Evolutionary conservation across 1,140 invertebrate species (phyloP), one percentile per base, ranked within the genome.

Genomic region (Ips typographus): DNA sequence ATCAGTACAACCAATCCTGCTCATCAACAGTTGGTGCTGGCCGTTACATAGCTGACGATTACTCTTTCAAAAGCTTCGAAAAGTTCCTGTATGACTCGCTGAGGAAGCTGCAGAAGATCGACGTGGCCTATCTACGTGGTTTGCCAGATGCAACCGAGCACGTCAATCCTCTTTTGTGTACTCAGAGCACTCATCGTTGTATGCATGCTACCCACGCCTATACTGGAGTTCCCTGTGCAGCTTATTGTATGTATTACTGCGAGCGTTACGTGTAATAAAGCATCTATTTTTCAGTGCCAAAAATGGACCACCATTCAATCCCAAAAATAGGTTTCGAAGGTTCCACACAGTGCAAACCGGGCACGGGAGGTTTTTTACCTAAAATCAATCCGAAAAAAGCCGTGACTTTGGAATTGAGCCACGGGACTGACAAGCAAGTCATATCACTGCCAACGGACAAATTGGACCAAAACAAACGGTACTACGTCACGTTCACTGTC

Each of bases 201-300:
- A 90, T 92, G 77, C 94, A 96, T 77, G 92, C 93, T 2, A 90
- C 93, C 8, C 93, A 94, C 80, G 93, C 93, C 52, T 95, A 95
- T 79, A 95, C 93, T 3, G 93, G 93, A 22, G 86, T 94, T 51
- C 93, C 93, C 42, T 93, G 91, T 79, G 90, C 90, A 40, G 90
- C 90, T 53, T 92, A 92, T 80, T 87, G 91, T 93, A 85, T 90
- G 89, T 88, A 61, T 37, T 44, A 39, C 42, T 40, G 40, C n/a
- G 4, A 4, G 22, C 41, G 6, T 65, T 40, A 37, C 36, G 53
- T 36, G 41, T 40, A 6, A 40, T 66, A 40, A 59, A 57, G 22
- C 49, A 43, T 44, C 44, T 60, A 36, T 65, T 4, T 85, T 85
- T 64, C 80, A 89, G 89, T 90, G 77, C 86, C 88, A 47, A 87